These are phyloP conservation scores for Caenorhabditis panamensis DNA, from an alignment of 2,888 invertebrate genomes.

Conservation along the genomic window DNA sequence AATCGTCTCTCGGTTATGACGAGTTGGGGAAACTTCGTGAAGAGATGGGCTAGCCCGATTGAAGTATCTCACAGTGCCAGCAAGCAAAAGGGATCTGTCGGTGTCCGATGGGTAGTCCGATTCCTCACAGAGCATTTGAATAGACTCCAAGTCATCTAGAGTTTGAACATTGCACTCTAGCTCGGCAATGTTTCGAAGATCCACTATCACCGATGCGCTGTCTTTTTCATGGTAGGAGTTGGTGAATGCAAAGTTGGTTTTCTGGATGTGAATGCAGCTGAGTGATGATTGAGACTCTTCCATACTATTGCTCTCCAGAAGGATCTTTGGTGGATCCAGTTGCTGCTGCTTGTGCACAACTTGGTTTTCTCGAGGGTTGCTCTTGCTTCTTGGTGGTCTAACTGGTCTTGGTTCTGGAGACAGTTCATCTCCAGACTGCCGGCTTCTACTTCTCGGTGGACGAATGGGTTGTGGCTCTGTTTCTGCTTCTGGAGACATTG, in stretches of 20 bases:
- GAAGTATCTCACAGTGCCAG: constrained; percentile 67
- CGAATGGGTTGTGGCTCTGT: constrained; percentile 38
- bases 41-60: constrained; percentile 54
- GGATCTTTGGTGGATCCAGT: constrained; percentile 4
- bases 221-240: constrained; percentile 33
- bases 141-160: constrained; percentile 72
- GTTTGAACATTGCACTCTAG: constrained; percentile 52
- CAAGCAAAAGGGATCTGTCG: constrained; percentile 69
- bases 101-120: constrained; percentile 75
- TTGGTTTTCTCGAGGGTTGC: constrained; percentile 8
- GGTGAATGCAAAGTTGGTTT: constrained; percentile 48
- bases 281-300: constrained; percentile 41
- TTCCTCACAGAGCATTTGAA: constrained; percentile 79
- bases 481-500: constrained; percentile 19
- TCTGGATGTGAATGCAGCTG: constrained; percentile 57
- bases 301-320: constrained; percentile 28
- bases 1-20: constrained; percentile 24
- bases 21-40: constrained; percentile 48
- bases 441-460: constrained; percentile 41
- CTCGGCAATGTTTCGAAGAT: constrained; percentile 35
- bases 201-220: constrained; percentile 37
- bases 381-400: constrained; percentile 45
- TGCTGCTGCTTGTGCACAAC: not conserved
- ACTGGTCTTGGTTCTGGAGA: constrained; percentile 40
- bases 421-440: constrained; percentile 26